Evolutionary conservation across 2,113 vertebrate species (phyloP).

Genomic region (Nipponia nippon): DNA sequence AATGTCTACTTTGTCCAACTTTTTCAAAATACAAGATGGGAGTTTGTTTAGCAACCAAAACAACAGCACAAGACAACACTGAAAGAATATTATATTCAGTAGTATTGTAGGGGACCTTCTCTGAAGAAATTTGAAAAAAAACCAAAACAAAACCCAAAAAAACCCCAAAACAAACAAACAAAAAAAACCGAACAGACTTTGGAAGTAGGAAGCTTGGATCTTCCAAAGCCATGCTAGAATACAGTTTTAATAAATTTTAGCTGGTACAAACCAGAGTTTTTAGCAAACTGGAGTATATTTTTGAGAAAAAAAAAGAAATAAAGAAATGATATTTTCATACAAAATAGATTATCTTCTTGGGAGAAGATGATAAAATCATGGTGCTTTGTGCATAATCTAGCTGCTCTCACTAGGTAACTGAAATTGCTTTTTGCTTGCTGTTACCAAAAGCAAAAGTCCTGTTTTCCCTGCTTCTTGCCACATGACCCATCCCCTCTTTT

Average conservation of each 20-base stretch:
- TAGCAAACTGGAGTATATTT: background rate
- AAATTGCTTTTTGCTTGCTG: background rate
- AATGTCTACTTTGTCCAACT: accelerated
- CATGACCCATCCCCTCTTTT: background rate
- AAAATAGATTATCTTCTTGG: background rate
- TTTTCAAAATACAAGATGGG: background rate
- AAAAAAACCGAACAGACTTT: background rate
- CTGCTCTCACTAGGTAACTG: background rate
- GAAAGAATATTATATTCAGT: background rate
- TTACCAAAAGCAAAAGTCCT: background rate
- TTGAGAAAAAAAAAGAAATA: background rate
- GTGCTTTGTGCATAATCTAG: background rate
- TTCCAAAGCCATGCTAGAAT: background rate
- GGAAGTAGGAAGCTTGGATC: background rate
- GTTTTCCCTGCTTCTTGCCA: background rate
- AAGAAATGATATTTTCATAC: background rate
- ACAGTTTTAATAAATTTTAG: background rate
- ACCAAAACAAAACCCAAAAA: background rate
- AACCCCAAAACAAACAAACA: background rate
- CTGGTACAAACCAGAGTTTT: background rate
- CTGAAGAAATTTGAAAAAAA: background rate
- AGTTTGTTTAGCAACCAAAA: background rate
- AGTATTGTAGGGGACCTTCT: background rate
- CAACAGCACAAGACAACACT: background rate
- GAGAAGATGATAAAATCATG: background rate